phyloP scores from a whole-genome alignment of 2,797 vertebrate species.

The Dipus sagitta region DNA sequence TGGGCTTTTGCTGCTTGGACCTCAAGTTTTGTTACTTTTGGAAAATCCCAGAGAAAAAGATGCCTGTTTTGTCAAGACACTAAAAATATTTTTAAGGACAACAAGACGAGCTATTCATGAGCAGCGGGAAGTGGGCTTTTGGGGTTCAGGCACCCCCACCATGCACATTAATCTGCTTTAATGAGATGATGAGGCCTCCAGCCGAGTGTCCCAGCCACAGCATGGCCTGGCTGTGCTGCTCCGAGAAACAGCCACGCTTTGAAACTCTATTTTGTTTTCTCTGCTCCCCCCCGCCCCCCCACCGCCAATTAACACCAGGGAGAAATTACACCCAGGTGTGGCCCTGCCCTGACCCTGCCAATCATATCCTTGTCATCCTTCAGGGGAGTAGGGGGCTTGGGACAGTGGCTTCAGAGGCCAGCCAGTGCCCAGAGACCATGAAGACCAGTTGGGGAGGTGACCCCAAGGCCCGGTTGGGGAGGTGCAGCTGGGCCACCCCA shows the following conservation, averaged over 20 bases:
- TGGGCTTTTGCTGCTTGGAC: neutral
- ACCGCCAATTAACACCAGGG: slow-evolving; percentile 14
- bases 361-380: neutral
- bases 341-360: neutral
- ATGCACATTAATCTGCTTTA: neutral
- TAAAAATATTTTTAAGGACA: slow-evolving; percentile 24
- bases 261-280: slow-evolving; percentile 26
- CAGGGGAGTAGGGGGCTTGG: neutral
- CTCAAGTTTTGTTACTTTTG: neutral
- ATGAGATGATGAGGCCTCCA: neutral
- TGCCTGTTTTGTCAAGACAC: slow-evolving; percentile 10
- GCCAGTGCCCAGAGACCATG: neutral
- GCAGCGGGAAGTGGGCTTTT: neutral
- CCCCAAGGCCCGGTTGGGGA: neutral
- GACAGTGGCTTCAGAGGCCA: neutral
- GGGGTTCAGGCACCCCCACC: neutral
- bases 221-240: neutral
- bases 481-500: neutral
- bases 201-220: too few species aligned
- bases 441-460: neutral
- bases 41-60: neutral
- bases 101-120: neutral
- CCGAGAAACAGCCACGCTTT: neutral
- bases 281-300: neutral
- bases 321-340: slow-evolving; percentile 37